These are phyloP conservation scores for Rhimphoctona megacephalus DNA, from an alignment of 2,888 invertebrate species.

Conservation along the genomic window DNA sequence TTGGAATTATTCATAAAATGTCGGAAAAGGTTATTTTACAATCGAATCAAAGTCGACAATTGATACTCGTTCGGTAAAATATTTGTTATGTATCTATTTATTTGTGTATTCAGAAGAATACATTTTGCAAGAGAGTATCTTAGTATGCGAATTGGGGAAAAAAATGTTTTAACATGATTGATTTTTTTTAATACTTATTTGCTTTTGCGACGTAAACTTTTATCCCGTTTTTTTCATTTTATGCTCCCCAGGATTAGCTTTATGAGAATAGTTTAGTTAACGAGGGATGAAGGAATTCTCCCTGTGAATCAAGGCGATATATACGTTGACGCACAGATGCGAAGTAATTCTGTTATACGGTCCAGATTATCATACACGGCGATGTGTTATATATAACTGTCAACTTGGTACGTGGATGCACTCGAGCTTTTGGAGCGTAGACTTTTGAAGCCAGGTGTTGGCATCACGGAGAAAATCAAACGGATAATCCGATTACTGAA, in stretches of 20 bases:
- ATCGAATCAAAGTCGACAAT: no score
- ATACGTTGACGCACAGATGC: slow-evolving; percentile 2
- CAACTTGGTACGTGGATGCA: slow-evolving; percentile 4
- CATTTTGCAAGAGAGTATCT: not conserved
- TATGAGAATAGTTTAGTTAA: slow-evolving; percentile 17
- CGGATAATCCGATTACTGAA: slow-evolving; percentile 68
- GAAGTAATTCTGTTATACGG: slow-evolving; percentile 45
- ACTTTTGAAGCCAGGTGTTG: slow-evolving; percentile 35
- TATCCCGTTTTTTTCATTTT: slow-evolving; percentile 9
- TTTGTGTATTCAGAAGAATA: no score
- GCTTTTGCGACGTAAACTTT: not conserved
- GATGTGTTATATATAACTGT: slow-evolving; percentile 16
- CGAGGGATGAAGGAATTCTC: slow-evolving; percentile 10
- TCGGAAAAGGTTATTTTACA: no score
- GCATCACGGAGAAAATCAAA: slow-evolving; percentile 64
- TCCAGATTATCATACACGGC: slow-evolving; percentile 25
- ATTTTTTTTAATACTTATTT: not conserved
- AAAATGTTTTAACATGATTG: not conserved
- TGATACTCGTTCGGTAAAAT: no score
- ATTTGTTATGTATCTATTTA: no score
- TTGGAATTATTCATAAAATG: no score
- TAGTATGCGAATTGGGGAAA: not conserved
- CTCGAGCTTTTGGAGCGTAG: slow-evolving; percentile 2
- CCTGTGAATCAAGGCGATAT: slow-evolving; percentile 13
- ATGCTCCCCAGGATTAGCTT: slow-evolving; percentile 19